Evolutionary conservation across 2,888 invertebrate genomes (phyloP).

Genomic region (Bugulina stolonifera): DNA sequence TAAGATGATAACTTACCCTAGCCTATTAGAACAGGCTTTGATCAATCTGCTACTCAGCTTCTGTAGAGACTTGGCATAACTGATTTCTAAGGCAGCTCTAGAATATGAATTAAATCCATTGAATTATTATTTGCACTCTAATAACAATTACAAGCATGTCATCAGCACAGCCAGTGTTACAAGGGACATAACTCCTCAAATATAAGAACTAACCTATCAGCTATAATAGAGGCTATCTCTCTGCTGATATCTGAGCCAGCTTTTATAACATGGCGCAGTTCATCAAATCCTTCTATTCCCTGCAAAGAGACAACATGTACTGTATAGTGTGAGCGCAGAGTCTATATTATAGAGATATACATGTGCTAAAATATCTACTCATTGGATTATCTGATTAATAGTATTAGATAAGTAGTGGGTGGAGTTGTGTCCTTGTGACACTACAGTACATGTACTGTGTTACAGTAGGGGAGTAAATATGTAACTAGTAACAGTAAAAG

Average conservation of each 20-base stretch:
- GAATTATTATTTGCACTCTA: slow-evolving; percentile 25
- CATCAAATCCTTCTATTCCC: slow-evolving; percentile 89
- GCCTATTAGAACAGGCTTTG: slow-evolving; percentile 63
- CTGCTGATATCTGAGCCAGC: slow-evolving; percentile 92
- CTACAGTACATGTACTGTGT: not conserved
- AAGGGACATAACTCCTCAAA: too few species aligned
- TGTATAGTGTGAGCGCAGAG: too few species aligned
- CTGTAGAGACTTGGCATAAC: slow-evolving; percentile 81
- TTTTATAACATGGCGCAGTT: slow-evolving; percentile 82
- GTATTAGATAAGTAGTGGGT: too few species aligned
- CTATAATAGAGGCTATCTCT: slow-evolving; percentile 77
- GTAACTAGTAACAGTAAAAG: too few species aligned
- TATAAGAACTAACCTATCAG: slow-evolving; percentile 81
- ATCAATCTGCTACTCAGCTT: slow-evolving; percentile 79
- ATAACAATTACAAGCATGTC: too few species aligned
- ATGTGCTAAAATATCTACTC: too few species aligned
- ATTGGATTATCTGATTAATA: too few species aligned
- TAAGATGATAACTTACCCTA: too few species aligned
- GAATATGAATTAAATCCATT: slow-evolving; percentile 37
- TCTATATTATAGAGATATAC: too few species aligned
- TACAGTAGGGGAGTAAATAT: not conserved
- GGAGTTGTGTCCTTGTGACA: too few species aligned
- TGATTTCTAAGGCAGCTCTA: slow-evolving; percentile 83
- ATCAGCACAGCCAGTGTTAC: too few species aligned
- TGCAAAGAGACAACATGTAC: too few species aligned